Evolutionary conservation across 1,140 invertebrate species (phyloP), one percentile per base, ranked within the genome.

Genomic region (Panagrolaimus sp.): DNA sequence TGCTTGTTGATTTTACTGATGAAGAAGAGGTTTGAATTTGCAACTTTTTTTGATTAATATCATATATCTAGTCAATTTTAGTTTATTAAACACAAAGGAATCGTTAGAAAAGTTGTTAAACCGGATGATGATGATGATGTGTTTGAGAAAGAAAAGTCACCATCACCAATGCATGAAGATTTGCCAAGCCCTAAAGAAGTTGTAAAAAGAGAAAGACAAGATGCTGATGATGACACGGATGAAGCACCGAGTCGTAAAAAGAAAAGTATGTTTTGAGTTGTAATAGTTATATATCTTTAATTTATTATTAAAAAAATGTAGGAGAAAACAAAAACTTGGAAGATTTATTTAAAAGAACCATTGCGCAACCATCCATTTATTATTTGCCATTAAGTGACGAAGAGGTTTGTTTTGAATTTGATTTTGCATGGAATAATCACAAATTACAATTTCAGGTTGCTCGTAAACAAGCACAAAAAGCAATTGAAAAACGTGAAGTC

Each of bases 381-480:
- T 58, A 58, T 24, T 58, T 58, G 52, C 52, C 52, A 12, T 28
- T 58, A 6, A 58, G 1, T n/a, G 52, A 58, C 17, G 52, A 58
- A 24, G 52, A 58, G 52, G 52, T 58, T 21, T 14, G 52, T 58
- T 58, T n/a, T 58, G 2, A 5, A 21, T 4, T 3, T 58, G 8
- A 12, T 58, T 58, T 52, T 15, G 4, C 2, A 15, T 52, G n/a
- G 4, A 52, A 52, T 8, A 21, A 26, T 28, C 10, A 24, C 2
- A 21, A 10, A 8, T 17, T 24, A 0, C 8, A 15, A 14, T 24
- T 58, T 58, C 17, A 58, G 52, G 52, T 28, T 28, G 52, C 52
- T 24, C 52, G 52, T 58, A 21, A 58, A 12, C 17, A 21, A 58
- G 52, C 17, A 24, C 21, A 21, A 21, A 58, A 58, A 24, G 15